Evolutionary conservation across 2,113 vertebrate genomes (phyloP), one percentile per base, ranked within the genome.

Genomic region (Vireo altiloquus): DNA sequence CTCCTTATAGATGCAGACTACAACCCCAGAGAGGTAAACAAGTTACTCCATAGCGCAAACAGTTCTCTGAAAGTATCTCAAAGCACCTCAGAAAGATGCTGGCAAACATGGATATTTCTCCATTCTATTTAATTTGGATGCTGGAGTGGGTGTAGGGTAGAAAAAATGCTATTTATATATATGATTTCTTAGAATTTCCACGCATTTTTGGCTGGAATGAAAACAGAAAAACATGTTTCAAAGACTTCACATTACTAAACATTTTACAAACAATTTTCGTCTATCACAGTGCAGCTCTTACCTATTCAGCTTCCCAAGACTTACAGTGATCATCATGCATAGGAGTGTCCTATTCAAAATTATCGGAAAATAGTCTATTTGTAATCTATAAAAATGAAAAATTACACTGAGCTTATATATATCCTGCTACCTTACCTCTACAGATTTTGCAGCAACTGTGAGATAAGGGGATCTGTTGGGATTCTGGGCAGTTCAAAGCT

Each of bases 391-490:
- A 69, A 35, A 91, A 85, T n/a, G 22, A 37, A 35, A 81, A 71
- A 72, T n/a, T 56, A 59, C 40, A 81, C 24, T n/a, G 28, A 90
- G 9, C 5, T 64, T 37, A 39, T 49, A 44, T 18, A 75, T 15
- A 60, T 21, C 33, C 57, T 27, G 42, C 33, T 82, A 31, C 40
- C 91, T 91, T 98, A 99, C 99, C 99, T 99, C 98, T 99, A 98
- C 99, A 99, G 86, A 99, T 98, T 98, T 98, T 99, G 97, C 99
- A 99, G 97, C 99, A 99, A 94, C 99, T 98, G 97, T 99, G 98
- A 89, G 97, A 98, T 94, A 99, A 95, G 40, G 98, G 97, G 63
- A 99, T 98, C 98, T 99, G 99, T 49, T 99, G 98, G 13, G 99
- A 98, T 85, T 99, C 98, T 3, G 98, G 98, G 93, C 99, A 99